These are phyloP conservation scores for Aporrectodea caliginosa DNA, from an alignment of 1,140 invertebrate genomes.

Conservation along the genomic window DNA sequence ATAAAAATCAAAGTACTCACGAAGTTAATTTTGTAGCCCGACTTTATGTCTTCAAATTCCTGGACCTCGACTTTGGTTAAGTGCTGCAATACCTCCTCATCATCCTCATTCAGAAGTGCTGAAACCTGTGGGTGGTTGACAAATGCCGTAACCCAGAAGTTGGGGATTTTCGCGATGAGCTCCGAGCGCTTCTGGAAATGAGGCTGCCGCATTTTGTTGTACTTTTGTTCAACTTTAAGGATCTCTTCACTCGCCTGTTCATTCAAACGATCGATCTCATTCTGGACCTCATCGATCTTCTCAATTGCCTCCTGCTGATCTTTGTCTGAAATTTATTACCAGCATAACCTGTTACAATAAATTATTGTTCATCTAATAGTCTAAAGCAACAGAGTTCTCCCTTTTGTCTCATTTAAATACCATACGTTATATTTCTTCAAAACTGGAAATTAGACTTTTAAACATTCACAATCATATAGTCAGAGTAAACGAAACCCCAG, in stretches of 20 bases:
- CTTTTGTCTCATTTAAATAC: too few species aligned
- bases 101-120: slow-evolving; percentile 75
- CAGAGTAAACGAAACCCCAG: too few species aligned
- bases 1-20: slow-evolving; percentile 18
- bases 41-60: slow-evolving; percentile 57
- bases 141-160: slow-evolving; percentile 90
- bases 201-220: slow-evolving; percentile 80
- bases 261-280: slow-evolving; percentile 57
- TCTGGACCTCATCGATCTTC: slow-evolving; percentile 57
- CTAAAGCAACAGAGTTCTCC: too few species aligned
- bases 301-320: slow-evolving; percentile 52
- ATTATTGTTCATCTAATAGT: too few species aligned
- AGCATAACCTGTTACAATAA: too few species aligned
- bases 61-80: slow-evolving; percentile 72
- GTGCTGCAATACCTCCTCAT: slow-evolving; percentile 80
- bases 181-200: slow-evolving; percentile 78
- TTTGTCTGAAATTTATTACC: too few species aligned
- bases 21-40: slow-evolving; percentile 30
- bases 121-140: slow-evolving; percentile 86
- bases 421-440: too few species aligned
- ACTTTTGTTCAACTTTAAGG: slow-evolving; percentile 85
- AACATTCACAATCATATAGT: too few species aligned
- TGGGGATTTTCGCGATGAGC: slow-evolving; percentile 79
- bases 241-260: slow-evolving; percentile 79
- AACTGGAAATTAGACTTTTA: too few species aligned